Evolutionary conservation across 2,113 vertebrate species (phyloP).

Genomic region (Pangasianodon hypophthalmus): DNA sequence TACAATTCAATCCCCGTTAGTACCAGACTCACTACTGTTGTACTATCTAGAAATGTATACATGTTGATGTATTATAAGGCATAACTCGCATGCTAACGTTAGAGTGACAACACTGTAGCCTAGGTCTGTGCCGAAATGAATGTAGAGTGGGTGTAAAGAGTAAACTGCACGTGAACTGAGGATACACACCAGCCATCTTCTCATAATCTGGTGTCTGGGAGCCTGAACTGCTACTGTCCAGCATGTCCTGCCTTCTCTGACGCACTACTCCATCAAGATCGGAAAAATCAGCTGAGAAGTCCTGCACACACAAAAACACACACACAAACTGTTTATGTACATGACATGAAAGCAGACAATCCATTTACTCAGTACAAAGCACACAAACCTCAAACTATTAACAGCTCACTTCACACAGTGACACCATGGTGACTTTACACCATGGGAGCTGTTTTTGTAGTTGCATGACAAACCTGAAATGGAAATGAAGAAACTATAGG

Average conservation of each 20-base stretch:
- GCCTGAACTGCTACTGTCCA: constrained; percentile 90
- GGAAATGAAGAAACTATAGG: neutral
- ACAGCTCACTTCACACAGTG: neutral
- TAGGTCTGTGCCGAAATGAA: constrained; percentile 32
- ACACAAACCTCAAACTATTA: neutral
- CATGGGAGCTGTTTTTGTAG: neutral
- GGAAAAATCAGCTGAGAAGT: constrained; percentile 80
- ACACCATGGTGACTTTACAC: neutral
- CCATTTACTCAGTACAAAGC: neutral
- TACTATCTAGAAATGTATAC: neutral
- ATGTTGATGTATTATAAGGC: neutral
- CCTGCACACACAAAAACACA: constrained; percentile 64
- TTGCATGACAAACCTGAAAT: neutral
- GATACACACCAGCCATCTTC: constrained; percentile 78
- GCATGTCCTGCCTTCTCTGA: constrained; percentile 77
- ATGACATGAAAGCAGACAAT: neutral
- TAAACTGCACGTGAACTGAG: neutral
- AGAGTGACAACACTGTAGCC: neutral
- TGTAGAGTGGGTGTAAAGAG: neutral
- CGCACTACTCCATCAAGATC: constrained; percentile 81
- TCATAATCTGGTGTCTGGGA: constrained; percentile 85
- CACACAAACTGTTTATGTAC: neutral
- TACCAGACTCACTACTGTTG: neutral
- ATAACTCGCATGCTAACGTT: neutral
- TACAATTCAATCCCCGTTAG: neutral